Evolutionary conservation across 2,888 invertebrate species (phyloP), one percentile per base, ranked within the genome.

Genomic region (Dendrolimus houi): DNA sequence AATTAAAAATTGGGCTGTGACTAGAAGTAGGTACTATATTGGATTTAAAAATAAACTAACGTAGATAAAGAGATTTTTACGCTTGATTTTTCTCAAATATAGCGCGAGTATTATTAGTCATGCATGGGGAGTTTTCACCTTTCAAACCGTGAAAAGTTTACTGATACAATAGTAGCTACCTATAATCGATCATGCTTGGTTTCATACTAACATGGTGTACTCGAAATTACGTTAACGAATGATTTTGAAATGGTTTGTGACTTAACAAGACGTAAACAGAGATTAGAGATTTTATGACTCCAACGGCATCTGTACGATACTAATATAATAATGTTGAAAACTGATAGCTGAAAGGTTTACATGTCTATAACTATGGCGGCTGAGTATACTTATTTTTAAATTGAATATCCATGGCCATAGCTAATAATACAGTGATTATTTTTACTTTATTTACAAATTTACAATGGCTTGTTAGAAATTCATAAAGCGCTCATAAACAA

Each of bases 211-310:
- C 57, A 57, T 56, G 57, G 57, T 53, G 55, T 55, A 59, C 67
- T 59, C 68, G 70, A 65, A 68, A 68, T 68, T 67, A 68, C 74
- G 75, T 80, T 78, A 79, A 72, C 75, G 60, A 65, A 47, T 47
- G 76, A 77, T 85, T 87, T 83, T 81, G 81, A 84, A 83, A 87
- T 81, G 85, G 81, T 81, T 71, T 73, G 72, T 78, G 77, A 77
- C 70, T 82, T 86, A 86, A 86, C 84, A 75, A 87, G 83, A 83
- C 75, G 79, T 79, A 77, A 77, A 79, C 69, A 71, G 62, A 79
- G 80, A 83, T 80, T 77, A 79, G 65, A 71, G 65, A 67, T 77
- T 79, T 79, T 76, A 77, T 71, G 58, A 57, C 60, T 59, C 40
- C 17, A 6, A 29, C 29, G 29, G 29, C 29, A 29, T 29, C 29